Evolutionary conservation across 2,113 vertebrate genomes (phyloP), one percentile per base, ranked within the genome.

Genomic region (Toxotes jaculatrix): DNA sequence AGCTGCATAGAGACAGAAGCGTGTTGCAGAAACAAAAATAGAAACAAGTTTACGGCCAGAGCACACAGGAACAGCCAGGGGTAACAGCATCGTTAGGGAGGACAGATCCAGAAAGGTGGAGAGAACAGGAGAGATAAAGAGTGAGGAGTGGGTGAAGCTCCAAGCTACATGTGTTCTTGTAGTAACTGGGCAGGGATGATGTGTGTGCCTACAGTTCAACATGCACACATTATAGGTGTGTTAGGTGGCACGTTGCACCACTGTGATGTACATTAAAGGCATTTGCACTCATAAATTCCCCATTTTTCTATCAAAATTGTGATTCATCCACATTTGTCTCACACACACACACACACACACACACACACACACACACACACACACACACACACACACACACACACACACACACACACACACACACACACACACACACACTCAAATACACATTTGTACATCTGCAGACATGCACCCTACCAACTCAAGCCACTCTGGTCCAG

Each of bases 1-100:
- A 94, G 93, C 85, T 27, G 47, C 73, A 17, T 2, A 49, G 80
- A 76, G 82, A 76, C 81, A 80, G 79, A 74, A 79, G 62, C n/a
- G 43, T 79, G 47, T 36, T 63, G 74, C 68, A 8, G 78, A 60
- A 34, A 74, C 71, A 72, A 57, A 89, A 92, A 91, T 77, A 89
- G 89, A 83, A 79, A 40, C 7, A 4, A 43, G 43, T 87, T 86
- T 66, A 61, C 75, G 63, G 83, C 76, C 64, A 64, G 76, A 79
- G 79, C 74, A 62, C 4, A n/a, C 71, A 71, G 49, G 51, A 77
- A 73, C 63, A 80, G 79, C 16, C 66, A 55, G 66, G 38, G 79
- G 36, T 69, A 27, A 71, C 78, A 82, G 67, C 60, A 82, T 86
- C 79, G 83, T 57, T 67, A 74, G 72, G 62, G 63, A 66, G 65